phyloP scores from a whole-genome alignment of 2,797 vertebrate species.

The Muscicapa comitata region DNA sequence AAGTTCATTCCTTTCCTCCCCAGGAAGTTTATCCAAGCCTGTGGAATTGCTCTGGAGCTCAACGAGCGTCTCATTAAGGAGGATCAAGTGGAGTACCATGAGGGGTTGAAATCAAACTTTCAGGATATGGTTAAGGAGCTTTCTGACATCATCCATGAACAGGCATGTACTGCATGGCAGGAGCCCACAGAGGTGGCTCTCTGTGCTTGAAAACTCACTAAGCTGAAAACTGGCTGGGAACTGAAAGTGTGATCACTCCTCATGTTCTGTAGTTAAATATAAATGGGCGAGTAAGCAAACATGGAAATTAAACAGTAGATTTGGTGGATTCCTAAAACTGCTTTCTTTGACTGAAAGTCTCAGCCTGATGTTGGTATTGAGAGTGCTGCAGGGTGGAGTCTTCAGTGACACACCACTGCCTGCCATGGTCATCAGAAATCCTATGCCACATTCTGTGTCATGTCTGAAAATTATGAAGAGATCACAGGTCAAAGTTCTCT shows the following conservation, averaged over 20 bases:
- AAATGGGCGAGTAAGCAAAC: accelerated
- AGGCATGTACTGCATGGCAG: conserved; percentile 74
- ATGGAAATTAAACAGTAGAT: not conserved
- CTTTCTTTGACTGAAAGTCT: not conserved
- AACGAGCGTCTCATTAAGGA: conserved; percentile 96
- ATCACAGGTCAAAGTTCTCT: not conserved
- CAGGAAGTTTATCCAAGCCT: conserved; percentile 91
- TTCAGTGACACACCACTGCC: not conserved
- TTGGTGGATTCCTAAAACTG: not conserved
- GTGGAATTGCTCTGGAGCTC: conserved; percentile 91
- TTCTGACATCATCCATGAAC: conserved; percentile 95
- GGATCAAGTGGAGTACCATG: conserved; percentile 94
- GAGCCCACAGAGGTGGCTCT: not conserved
- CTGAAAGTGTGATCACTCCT: not conserved
- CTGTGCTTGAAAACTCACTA: not conserved
- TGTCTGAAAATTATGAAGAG: not conserved
- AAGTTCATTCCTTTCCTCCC: not conserved
- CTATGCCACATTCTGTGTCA: accelerated
- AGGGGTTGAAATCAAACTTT: conserved; percentile 94
- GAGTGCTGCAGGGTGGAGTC: not conserved
- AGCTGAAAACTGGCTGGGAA: not conserved
- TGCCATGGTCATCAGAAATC: not conserved
- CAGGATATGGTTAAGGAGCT: conserved; percentile 97
- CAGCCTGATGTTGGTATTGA: not conserved
- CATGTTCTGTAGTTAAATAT: not conserved